phyloP scores from a whole-genome alignment of 2,888 invertebrate species.

The Apantesis nais region DNA sequence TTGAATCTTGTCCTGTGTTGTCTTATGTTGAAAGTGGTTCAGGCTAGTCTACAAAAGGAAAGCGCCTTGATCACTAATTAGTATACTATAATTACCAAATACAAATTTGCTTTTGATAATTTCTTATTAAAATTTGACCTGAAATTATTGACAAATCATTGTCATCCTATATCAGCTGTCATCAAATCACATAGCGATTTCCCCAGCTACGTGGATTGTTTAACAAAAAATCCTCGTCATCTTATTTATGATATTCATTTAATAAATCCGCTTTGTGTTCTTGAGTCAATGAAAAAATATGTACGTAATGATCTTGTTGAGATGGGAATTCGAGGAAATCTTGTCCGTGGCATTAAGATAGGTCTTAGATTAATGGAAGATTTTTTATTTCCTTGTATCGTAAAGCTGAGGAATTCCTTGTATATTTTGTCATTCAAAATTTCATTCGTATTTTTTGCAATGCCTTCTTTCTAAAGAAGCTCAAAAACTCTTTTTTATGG shows the following conservation, averaged over 20 bases:
- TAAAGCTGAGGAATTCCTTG: neutral
- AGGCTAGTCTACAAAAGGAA: too few species aligned
- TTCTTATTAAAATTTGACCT: too few species aligned
- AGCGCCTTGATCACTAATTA: too few species aligned
- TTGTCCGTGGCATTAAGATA: neutral
- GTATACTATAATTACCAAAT: too few species aligned
- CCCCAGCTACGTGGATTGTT: constrained; percentile 23
- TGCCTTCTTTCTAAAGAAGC: too few species aligned
- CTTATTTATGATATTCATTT: constrained; percentile 17
- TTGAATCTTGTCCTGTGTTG: too few species aligned
- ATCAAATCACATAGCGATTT: constrained; percentile 41
- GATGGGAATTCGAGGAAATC: neutral
- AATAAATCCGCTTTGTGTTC: constrained; percentile 1
- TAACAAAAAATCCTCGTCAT: constrained; percentile 36
- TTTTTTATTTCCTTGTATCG: neutral
- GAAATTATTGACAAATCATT: constrained; percentile 15
- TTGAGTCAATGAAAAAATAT: neutral
- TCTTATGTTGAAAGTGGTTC: too few species aligned
- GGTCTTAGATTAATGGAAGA: neutral
- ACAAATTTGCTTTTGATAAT: too few species aligned
- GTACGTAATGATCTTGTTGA: constrained; percentile 1
- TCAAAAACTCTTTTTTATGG: too few species aligned
- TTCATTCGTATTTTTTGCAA: too few species aligned
- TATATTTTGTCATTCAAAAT: neutral
- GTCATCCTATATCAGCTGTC: constrained; percentile 11